Evolutionary conservation across 2,113 vertebrate genomes (phyloP).

Genomic region (Archocentrus centrarchus): DNA sequence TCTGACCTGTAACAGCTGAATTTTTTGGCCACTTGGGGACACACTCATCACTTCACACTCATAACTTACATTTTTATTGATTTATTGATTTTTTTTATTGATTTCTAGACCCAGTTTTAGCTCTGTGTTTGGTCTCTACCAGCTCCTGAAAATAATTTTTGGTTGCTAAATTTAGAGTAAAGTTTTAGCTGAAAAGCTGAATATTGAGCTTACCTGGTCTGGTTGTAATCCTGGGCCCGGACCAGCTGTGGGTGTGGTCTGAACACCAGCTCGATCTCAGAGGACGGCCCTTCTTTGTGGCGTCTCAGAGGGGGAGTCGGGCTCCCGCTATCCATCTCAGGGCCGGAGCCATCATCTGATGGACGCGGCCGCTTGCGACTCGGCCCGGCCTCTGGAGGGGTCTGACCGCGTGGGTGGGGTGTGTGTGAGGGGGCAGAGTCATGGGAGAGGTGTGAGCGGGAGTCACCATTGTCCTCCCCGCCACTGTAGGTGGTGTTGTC

Average conservation of each 20-base stretch:
- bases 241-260: conserved; percentile 89
- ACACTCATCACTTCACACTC: background rate
- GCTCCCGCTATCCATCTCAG: conserved; percentile 81
- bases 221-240: conserved; percentile 85
- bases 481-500: conserved; percentile 91
- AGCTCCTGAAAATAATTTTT: background rate
- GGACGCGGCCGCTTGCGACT: conserved; percentile 74
- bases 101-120: background rate
- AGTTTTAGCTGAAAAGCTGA: background rate
- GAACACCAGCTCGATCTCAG: conserved; percentile 92
- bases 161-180: too few species aligned
- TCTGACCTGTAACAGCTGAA: background rate
- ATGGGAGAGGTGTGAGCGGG: conserved; percentile 83
- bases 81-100: background rate
- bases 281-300: conserved; percentile 75
- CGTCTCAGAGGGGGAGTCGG: conserved; percentile 70
- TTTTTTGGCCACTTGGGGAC: background rate
- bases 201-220: conserved; percentile 84
- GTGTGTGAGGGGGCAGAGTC: conserved; percentile 81
- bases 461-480: conserved; percentile 86
- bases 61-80: background rate
- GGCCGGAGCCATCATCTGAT: conserved; percentile 85
- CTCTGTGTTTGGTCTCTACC: background rate
- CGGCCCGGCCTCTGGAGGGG: conserved; percentile 79
- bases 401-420: conserved; percentile 26